Conservation (phyloP, 2,797 vertebrate species). For the Scolopax rusticola region DNA sequence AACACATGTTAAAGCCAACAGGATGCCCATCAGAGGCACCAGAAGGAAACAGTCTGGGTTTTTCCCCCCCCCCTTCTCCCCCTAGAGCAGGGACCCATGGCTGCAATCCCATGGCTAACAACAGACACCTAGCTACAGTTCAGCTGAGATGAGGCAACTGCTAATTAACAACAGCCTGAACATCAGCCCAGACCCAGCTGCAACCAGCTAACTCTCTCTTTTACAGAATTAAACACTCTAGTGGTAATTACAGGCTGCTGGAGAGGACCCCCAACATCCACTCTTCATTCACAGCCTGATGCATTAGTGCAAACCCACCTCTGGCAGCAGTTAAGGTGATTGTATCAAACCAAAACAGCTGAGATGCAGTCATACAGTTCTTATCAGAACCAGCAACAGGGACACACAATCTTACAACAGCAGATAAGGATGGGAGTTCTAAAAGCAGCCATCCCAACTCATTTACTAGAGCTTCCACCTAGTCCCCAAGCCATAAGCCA, state of each 20-base stretch:
- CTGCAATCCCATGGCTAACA: not conserved
- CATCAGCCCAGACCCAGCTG: not conserved
- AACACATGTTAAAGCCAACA: fast-evolving
- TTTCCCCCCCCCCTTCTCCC: fast-evolving
- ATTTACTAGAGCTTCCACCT: not conserved
- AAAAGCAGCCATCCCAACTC: not conserved
- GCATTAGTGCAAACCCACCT: not conserved
- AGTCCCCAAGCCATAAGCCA: not conserved
- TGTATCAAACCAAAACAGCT: not conserved
- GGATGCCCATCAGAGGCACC: not conserved
- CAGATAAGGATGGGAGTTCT: not conserved
- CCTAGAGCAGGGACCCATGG: not conserved
- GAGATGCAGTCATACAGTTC: not conserved
- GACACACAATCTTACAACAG: not conserved
- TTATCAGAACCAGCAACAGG: not conserved
- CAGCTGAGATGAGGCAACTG: not conserved
- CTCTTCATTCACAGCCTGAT: not conserved
- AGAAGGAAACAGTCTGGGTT: not conserved
- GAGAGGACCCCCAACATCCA: not conserved
- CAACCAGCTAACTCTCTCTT: not conserved
- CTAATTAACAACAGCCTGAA: not conserved
- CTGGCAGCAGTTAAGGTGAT: not conserved
- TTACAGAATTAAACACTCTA: fast-evolving
- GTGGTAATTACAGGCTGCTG: not conserved
- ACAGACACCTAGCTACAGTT: not conserved